Percentiles rank a stretch among this genome's conserved stretches.
These are phyloP conservation scores for Aix galericulata DNA, from an alignment of 2,113 vertebrate species.

Conservation along the genomic window DNA sequence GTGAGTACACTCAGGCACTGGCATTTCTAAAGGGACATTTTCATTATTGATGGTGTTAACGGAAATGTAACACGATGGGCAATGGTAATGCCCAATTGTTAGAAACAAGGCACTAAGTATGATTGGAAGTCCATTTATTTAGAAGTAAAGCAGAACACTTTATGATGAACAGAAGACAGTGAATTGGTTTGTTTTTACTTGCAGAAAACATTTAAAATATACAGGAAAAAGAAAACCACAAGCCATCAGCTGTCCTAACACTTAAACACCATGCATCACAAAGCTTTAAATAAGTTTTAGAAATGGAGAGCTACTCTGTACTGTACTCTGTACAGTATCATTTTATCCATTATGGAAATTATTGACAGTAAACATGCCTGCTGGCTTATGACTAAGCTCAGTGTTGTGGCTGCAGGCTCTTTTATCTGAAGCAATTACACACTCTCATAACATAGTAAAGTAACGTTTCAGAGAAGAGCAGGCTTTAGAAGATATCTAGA, in stretches of 20 bases:
- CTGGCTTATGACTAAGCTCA: background rate
- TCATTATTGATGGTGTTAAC: rapidly evolving
- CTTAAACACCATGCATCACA: background rate
- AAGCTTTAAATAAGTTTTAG: background rate
- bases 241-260: background rate
- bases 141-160: background rate
- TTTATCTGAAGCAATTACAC: background rate
- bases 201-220: too few relatives aligned
- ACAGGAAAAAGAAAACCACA: background rate
- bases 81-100: background rate
- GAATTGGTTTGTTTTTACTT: background rate
- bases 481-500: background rate
- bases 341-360: background rate
- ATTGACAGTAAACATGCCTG: background rate
- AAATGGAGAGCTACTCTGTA: background rate
- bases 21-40: background rate
- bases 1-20: rapidly evolving
- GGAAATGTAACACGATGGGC: background rate
- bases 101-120: background rate
- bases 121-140: background rate
- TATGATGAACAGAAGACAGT: background rate
- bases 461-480: background rate
- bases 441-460: background rate
- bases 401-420: background rate
- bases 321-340: background rate